Conservation (phyloP, 1,140 invertebrate genomes). For the Drosophila parabipectinata region DNA sequence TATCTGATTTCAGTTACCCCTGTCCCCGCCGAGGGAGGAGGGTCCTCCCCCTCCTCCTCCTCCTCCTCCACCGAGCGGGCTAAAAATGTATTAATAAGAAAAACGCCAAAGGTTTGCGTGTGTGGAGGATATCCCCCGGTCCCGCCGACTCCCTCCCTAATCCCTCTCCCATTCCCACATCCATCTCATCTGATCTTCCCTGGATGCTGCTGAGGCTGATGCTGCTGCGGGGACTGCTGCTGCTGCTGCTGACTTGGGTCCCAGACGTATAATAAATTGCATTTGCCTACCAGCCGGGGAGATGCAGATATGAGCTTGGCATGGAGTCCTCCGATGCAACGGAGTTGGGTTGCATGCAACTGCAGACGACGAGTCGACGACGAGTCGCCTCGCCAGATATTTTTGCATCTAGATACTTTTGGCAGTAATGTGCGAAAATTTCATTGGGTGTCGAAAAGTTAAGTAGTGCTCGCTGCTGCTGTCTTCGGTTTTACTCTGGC, state of each 20-base stretch:
- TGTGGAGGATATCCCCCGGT: conserved; percentile 49
- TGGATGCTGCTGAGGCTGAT: conserved; percentile 7
- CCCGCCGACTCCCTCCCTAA: neutral
- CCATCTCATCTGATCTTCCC: conserved; percentile 47
- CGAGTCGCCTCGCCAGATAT: conserved; percentile 55
- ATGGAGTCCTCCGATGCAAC: conserved; percentile 25
- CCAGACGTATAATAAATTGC: conserved; percentile 82
- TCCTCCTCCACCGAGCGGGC: conserved; percentile 20
- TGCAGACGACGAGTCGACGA: conserved; percentile 23
- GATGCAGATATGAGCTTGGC: conserved; percentile 74
- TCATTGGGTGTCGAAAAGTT: conserved; percentile 83
- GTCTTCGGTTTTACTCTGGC: conserved; percentile 30
- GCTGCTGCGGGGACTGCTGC: neutral
- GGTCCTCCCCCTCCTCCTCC: conserved; percentile 7
- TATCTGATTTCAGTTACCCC: conserved; percentile 75
- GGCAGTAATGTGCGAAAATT: conserved; percentile 83
- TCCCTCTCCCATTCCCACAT: neutral
- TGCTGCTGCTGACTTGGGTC: conserved; percentile 6
- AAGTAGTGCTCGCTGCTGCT: conserved; percentile 76
- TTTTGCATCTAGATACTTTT: conserved; percentile 83
- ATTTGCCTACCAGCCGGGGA: conserved; percentile 74
- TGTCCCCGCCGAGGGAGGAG: neutral
- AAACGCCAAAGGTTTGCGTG: conserved; percentile 79
- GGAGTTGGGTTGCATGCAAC: conserved; percentile 55
- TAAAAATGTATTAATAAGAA: conserved; percentile 84